Evolutionary conservation across 2,113 vertebrate species (phyloP), one percentile per base, ranked within the genome.

Genomic region (Pimephales promelas): DNA sequence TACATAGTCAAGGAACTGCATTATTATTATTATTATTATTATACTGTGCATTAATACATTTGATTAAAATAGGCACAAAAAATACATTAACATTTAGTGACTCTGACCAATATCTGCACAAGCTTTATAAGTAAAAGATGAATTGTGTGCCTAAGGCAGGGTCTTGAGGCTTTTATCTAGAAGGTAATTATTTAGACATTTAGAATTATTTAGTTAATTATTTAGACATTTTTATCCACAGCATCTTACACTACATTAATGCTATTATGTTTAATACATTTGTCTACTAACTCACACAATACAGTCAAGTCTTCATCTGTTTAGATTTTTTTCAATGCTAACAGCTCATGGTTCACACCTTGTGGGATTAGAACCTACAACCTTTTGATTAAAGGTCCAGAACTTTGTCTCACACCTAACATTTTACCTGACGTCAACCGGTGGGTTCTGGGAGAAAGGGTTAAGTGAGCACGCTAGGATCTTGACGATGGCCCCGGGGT

Each of bases 381-480:
- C 22, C 10, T 54, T 75, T 34, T 13, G 18, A 75, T 40, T 61
- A 52, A 26, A 47, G n/a, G 20, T 14, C 4, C n/a, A 26, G 4
- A n/a, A 11, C 5, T 45, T 79, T 26, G 20, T 2, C 62, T 54
- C 34, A 28, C 79, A 70, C 10, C 3, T 22, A 54, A 9, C 45
- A 61, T 31, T 90, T 95, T 97, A 99, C 98, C 98, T 98, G 92
- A 98, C 93, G 92, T 98, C 97, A 87, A 94, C 89, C 7, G 96
- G 95, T 71, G 93, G 95, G 88, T 94, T 96, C 92, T 99, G 96
- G 24, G 98, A 97, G 87, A 98, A 98, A 26, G 97, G 98, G 90
- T 98, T 99, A 90, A 97, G 95, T 83, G 97, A 99, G 91, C 97
- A 99, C 54, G 98, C 98, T 89, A 98, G 92, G 91, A 99, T 98